phyloP scores from a whole-genome alignment of 1,140 invertebrate genomes.

The Chymomyza costata region DNA sequence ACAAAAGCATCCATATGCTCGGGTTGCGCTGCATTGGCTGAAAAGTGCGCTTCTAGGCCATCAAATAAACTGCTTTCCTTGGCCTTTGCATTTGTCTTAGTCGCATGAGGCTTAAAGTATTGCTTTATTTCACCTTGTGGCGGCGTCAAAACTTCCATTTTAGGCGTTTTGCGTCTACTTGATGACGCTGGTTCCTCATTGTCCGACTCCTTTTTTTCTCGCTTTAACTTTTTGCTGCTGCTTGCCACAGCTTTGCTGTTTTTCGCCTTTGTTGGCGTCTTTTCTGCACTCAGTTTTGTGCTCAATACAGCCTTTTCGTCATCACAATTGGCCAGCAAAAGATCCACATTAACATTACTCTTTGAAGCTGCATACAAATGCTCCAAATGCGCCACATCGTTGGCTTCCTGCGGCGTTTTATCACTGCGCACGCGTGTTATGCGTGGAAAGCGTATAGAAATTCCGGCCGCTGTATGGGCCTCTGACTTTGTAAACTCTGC shows the following conservation, averaged over 20 bases:
- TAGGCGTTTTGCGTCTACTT: conserved; percentile 24
- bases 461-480: conserved; percentile 91
- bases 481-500: conserved; percentile 92
- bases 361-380: conserved; percentile 81
- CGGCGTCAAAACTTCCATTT: conserved; percentile 8
- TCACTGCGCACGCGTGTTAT: conserved; percentile 89
- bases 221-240: conserved; percentile 33
- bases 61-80: conserved; percentile 28
- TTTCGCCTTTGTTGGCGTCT: conserved; percentile 36
- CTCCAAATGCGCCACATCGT: conserved; percentile 84
- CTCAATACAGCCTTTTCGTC: conserved; percentile 11
- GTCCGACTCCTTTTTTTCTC: conserved; percentile 16
- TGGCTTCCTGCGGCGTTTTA: conserved; percentile 90
- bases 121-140: conserved; percentile 28
- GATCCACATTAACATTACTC: conserved; percentile 80
- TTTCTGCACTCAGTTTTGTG: conserved; percentile 22
- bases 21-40: not conserved
- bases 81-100: conserved; percentile 3
- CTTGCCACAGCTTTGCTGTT: not conserved
- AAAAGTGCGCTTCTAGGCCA: conserved; percentile 44
- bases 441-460: conserved; percentile 94
- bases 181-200: conserved; percentile 12
- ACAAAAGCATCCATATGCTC: conserved; percentile 29
- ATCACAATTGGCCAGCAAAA: conserved; percentile 74
- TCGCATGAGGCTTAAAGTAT: conserved; percentile 32